Conservation (phyloP, 2,113 vertebrate genomes). For the Tetraodon nigroviridis region DNA sequence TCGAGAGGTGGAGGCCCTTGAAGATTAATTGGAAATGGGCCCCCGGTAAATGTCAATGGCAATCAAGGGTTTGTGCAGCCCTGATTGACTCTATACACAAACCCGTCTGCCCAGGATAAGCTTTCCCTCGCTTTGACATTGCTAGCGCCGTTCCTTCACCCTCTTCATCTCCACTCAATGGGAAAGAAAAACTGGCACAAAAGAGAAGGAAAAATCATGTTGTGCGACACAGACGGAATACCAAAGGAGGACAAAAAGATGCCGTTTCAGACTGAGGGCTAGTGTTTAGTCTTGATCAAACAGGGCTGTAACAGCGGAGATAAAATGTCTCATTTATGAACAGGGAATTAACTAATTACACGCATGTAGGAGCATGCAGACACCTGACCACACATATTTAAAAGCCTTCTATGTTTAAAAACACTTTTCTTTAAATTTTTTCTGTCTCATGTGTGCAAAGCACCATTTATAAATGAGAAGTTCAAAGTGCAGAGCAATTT, state of each 20-base stretch:
- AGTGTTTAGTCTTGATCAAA: conserved; percentile 19
- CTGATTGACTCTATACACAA: conserved; percentile 75
- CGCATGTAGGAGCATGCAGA: no score
- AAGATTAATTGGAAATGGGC: conserved; percentile 81
- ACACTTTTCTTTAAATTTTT: no score
- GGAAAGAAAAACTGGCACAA: conserved; percentile 41
- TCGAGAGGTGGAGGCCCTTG: conserved; percentile 76
- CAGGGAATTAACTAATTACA: no score
- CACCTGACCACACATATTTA: no score
- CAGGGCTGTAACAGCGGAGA: not conserved
- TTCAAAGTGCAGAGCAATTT: no score
- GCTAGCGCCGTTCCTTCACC: conserved; percentile 54
- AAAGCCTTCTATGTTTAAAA: no score
- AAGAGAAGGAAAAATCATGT: conserved; percentile 41
- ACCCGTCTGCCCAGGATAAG: conserved; percentile 64
- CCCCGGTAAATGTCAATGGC: conserved; percentile 78
- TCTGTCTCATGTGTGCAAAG: no score
- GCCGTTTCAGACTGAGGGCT: conserved; percentile 50
- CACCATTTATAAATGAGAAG: no score
- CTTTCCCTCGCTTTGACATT: conserved; percentile 65
- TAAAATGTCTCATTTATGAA: no score
- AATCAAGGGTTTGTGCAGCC: conserved; percentile 72
- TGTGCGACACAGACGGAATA: conserved; percentile 49
- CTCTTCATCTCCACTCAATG: conserved; percentile 45
- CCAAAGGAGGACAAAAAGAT: conserved; percentile 40